These are phyloP conservation scores for Potamilus streckersoni DNA, from an alignment of 1,140 invertebrate genomes.

Conservation along the genomic window DNA sequence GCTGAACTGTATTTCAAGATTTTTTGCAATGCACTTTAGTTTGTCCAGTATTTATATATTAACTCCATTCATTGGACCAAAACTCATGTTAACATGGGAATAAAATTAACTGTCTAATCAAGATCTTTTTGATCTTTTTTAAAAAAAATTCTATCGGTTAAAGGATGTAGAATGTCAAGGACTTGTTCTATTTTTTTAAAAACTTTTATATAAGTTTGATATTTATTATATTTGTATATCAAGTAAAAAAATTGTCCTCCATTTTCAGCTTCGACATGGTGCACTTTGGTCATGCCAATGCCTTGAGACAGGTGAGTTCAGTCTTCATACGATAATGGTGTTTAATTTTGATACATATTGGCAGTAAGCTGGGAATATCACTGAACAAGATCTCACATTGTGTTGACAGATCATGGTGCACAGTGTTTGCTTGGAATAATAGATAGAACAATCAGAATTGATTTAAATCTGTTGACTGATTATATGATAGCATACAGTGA, in stretches of 20 bases:
- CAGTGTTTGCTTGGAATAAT: no score
- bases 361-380: no score
- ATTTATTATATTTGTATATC: no score
- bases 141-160: background rate
- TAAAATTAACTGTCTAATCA: background rate
- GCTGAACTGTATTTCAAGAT: background rate
- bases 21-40: background rate
- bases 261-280: slow-evolving; percentile 68
- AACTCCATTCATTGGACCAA: background rate
- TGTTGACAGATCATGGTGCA: no score
- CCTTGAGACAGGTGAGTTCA: slow-evolving; percentile 63
- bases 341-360: no score
- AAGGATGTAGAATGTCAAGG: no score
- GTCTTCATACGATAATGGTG: no score
- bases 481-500: no score
- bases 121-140: background rate
- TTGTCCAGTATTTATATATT: background rate
- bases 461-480: no score
- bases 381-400: no score
- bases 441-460: no score
- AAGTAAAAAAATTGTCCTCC: slow-evolving; percentile 16
- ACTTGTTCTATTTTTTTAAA: no score
- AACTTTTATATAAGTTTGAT: background rate
- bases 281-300: slow-evolving; percentile 69
- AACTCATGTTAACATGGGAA: background rate